Conservation (phyloP, 2,797 vertebrate species). For the Gymnodraco acuticeps region DNA sequence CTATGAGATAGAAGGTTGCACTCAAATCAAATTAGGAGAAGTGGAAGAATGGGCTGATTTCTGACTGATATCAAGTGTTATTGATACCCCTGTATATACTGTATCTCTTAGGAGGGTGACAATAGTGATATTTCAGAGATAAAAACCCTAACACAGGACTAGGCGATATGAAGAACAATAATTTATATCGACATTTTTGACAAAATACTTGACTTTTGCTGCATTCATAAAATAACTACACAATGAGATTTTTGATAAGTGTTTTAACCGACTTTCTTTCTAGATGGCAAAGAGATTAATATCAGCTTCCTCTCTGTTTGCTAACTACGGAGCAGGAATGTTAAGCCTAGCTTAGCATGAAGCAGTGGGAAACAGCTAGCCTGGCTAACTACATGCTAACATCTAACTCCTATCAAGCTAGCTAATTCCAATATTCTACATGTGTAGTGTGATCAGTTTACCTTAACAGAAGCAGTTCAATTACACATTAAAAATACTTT, state of each 20-base stretch:
- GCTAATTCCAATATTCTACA: not conserved
- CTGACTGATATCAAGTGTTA: not conserved
- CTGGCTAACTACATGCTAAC: not conserved
- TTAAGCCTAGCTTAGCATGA: slow-evolving; percentile 23
- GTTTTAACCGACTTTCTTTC: not conserved
- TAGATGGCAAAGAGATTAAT: not conserved
- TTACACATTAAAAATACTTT: not conserved
- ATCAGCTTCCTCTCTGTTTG: too few relatives aligned
- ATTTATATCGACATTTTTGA: too few relatives aligned
- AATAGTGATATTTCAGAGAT: not conserved
- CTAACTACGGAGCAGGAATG: too few relatives aligned
- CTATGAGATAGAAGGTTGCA: slow-evolving; percentile 6
- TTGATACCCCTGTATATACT: not conserved
- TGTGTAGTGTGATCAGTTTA: not conserved
- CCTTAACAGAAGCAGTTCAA: not conserved
- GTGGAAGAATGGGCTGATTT: not conserved
- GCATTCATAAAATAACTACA: too few relatives aligned
- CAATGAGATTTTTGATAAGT: too few relatives aligned
- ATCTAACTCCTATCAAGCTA: not conserved
- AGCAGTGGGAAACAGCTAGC: not conserved
- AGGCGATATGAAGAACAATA: too few relatives aligned
- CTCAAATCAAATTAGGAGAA: slow-evolving; percentile 6
- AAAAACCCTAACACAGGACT: not conserved
- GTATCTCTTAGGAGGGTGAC: not conserved
- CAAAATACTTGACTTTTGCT: too few relatives aligned